A percentile compares a stretch with the other conserved stretches of the same genome.
Evolutionary conservation across 37 sponge, comb jelly and placozoan species (phyloP).

Genomic region (Chondrilla cf. caribensis): DNA sequence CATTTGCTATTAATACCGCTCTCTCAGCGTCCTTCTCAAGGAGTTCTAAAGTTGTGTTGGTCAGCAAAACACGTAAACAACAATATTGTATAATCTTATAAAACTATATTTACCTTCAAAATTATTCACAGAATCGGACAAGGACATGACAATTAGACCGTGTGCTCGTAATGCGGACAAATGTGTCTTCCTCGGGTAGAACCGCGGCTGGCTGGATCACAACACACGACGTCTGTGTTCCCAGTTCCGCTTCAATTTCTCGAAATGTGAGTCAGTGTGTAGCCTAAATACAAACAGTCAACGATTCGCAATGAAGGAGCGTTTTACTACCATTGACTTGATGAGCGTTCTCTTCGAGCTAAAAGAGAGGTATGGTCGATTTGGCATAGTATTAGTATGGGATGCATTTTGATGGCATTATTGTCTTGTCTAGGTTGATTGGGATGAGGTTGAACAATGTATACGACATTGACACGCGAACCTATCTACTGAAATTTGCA

Average conservation of each 20-base stretch:
- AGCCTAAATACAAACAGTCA: no score
- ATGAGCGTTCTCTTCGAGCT: conserved; percentile 59
- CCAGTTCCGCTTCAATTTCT: no score
- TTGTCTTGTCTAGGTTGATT: conserved; percentile 48
- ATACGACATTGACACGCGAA: conserved; percentile 95
- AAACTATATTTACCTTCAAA: no score
- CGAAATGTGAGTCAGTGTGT: no score
- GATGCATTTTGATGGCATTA: not conserved
- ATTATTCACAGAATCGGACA: no score
- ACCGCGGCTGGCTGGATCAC: no score
- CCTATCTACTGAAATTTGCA: conserved; percentile 92
- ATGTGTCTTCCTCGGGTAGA: no score
- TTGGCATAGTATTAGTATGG: not conserved
- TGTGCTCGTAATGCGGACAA: no score
- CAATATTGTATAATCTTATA: no score
- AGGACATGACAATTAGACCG: no score
- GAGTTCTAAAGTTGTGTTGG: not conserved
- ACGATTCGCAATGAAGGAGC: conserved; percentile 70
- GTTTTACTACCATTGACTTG: conserved; percentile 80
- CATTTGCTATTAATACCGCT: not conserved
- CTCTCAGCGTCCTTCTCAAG: not conserved
- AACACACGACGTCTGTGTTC: no score
- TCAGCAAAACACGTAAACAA: no score
- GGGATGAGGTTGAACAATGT: conserved; percentile 91
- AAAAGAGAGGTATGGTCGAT: conserved; percentile 41